Evolutionary conservation across 2,797 vertebrate species (phyloP).

Genomic region (Heteromormyrus szaboi): DNA sequence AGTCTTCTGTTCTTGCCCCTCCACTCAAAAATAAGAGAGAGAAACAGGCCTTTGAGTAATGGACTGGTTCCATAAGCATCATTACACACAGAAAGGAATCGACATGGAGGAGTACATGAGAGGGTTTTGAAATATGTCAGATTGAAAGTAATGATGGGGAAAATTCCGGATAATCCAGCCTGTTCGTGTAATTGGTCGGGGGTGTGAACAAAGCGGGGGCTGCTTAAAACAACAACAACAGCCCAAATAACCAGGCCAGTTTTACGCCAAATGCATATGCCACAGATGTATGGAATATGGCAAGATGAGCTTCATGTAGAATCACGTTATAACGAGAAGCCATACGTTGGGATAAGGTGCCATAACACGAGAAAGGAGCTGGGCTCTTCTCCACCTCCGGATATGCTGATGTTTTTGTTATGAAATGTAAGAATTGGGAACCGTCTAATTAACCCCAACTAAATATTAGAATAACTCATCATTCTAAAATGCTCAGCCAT

Average conservation of each 20-base stretch:
- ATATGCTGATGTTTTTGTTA: not conserved
- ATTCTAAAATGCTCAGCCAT: not conserved
- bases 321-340: not conserved
- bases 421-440: not conserved
- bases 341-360: not conserved
- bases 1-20: constrained; percentile 46
- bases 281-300: not conserved
- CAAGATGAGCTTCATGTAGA: not conserved
- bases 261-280: not conserved
- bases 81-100: constrained; percentile 40
- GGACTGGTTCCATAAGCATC: constrained; percentile 24
- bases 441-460: not conserved
- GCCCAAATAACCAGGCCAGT: not conserved
- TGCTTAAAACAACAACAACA: not conserved
- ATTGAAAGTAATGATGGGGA: not conserved
- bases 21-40: constrained; percentile 38
- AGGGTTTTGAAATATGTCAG: not conserved
- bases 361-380: too few relatives aligned
- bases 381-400: not conserved
- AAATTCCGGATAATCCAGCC: constrained; percentile 10
- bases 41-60: constrained; percentile 37
- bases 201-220: not conserved
- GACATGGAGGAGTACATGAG: constrained; percentile 25
- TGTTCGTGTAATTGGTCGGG: not conserved
- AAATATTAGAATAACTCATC: not conserved